Evolutionary conservation across 64 coral and sea anemone species (phyloP).

Genomic region (Stylophora pistillata): DNA sequence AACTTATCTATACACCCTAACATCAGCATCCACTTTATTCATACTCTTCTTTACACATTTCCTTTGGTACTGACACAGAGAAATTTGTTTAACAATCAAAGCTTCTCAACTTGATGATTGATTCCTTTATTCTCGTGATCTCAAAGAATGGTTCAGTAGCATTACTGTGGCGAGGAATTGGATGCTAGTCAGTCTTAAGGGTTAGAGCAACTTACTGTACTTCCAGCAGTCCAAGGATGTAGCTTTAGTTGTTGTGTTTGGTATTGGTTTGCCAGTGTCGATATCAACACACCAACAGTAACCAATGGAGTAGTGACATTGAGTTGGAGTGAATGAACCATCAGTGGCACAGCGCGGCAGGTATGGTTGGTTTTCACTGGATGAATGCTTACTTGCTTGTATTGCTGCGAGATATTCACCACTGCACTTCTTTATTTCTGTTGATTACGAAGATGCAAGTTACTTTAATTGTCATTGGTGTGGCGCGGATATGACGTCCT

Average conservation of each 20-base stretch:
- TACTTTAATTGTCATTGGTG: neutral
- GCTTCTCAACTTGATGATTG: too few relatives aligned
- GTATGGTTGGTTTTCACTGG: slow-evolving; percentile 19
- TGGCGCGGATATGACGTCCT: too few relatives aligned
- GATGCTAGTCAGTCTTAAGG: too few relatives aligned
- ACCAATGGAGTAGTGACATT: slow-evolving; percentile 64
- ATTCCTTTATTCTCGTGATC: too few relatives aligned
- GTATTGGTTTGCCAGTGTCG: slow-evolving; percentile 82
- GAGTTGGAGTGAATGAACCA: slow-evolving; percentile 72
- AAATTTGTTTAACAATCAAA: too few relatives aligned
- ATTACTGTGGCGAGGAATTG: too few relatives aligned
- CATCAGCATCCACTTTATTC: too few relatives aligned
- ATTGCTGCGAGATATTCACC: slow-evolving; percentile 78
- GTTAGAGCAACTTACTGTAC: slow-evolving; percentile 27
- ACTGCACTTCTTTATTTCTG: slow-evolving; percentile 81
- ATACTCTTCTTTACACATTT: too few relatives aligned
- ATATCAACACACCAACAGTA: slow-evolving; percentile 89
- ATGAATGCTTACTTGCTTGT: slow-evolving; percentile 38
- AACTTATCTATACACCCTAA: too few relatives aligned
- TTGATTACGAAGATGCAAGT: neutral
- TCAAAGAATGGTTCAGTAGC: too few relatives aligned
- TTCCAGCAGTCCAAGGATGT: slow-evolving; percentile 65
- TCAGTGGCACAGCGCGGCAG: slow-evolving; percentile 78
- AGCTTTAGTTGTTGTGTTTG: slow-evolving; percentile 56
- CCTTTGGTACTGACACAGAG: too few relatives aligned